These are phyloP conservation scores for Callosobruchus maculatus DNA, from an alignment of 2,888 invertebrate species.

Conservation along the genomic window DNA sequence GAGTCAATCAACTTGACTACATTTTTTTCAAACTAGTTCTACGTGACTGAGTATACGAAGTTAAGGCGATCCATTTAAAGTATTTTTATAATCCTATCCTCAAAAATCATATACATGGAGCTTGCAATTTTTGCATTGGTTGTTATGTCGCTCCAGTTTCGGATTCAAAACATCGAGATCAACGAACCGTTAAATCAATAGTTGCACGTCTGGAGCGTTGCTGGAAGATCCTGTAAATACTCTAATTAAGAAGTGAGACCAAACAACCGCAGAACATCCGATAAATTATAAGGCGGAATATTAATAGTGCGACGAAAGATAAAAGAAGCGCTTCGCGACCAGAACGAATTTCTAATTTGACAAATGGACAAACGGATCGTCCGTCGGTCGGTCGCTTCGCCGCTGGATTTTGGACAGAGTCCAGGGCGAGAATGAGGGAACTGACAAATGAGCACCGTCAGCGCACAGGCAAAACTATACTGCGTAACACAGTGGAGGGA, in stretches of 20 bases:
- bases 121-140: neutral
- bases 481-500: neutral
- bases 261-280: neutral
- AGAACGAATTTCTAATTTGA: neutral
- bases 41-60: too few species aligned
- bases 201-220: neutral
- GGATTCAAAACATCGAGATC: neutral
- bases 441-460: neutral
- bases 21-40: too few species aligned
- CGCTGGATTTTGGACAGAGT: neutral
- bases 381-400: too few species aligned
- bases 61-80: too few species aligned
- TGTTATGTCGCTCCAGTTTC: neutral
- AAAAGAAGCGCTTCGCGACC: neutral
- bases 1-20: too few species aligned
- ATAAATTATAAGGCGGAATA: neutral
- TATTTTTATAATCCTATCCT: too few species aligned
- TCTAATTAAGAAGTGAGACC: neutral
- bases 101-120: too few species aligned
- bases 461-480: neutral
- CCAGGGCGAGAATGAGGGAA: neutral
- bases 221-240: neutral
- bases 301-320: neutral
- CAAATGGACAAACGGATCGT: neutral
- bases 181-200: neutral